phyloP scores from a whole-genome alignment of 2,888 invertebrate genomes.

The Aphidius colemani region DNA sequence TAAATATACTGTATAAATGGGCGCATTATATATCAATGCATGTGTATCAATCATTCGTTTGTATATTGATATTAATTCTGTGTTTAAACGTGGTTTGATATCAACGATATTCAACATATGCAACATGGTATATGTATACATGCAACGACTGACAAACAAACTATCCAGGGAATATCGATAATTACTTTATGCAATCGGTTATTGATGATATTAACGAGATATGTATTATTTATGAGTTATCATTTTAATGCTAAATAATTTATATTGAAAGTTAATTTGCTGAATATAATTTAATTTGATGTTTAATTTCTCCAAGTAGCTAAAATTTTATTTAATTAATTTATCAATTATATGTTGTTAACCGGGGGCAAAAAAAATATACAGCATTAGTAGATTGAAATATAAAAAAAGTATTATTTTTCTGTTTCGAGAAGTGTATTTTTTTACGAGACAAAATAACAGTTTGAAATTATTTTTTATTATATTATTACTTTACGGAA shows the following conservation, averaged over 20 bases:
- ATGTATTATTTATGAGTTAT: conserved; percentile 25
- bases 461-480: too few relatives aligned
- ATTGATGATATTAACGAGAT: conserved; percentile 21
- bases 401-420: not conserved
- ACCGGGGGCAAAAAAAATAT: not conserved
- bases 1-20: too few relatives aligned
- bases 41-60: too few relatives aligned
- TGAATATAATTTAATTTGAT: not conserved
- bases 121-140: too few relatives aligned
- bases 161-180: conserved; percentile 8
- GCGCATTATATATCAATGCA: too few relatives aligned
- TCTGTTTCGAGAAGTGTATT: too few relatives aligned
- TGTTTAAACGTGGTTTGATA: too few relatives aligned
- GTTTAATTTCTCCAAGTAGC: not conserved
- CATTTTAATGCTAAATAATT: not conserved
- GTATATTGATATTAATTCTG: too few relatives aligned
- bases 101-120: too few relatives aligned
- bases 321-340: conserved; percentile 1
- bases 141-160: too few relatives aligned
- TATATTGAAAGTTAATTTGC: conserved; percentile 26
- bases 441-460: too few relatives aligned
- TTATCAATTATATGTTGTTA: not conserved
- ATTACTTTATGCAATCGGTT: conserved; percentile 21
- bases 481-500: too few relatives aligned
- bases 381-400: not conserved